Conservation (phyloP, 2,113 vertebrate genomes). For the Lophius piscatorius region DNA sequence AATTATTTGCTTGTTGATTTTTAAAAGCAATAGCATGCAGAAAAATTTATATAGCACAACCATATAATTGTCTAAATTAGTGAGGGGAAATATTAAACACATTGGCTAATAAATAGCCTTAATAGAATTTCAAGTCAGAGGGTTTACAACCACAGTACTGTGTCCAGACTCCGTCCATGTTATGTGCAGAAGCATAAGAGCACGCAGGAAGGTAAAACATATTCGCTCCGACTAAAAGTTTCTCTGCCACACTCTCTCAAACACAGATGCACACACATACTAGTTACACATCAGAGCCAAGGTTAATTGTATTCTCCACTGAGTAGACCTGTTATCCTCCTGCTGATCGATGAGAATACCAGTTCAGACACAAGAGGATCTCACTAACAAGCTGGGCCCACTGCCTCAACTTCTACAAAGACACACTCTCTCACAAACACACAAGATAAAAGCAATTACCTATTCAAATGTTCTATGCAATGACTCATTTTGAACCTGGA, state of each 20-base stretch:
- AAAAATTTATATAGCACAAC: constrained; percentile 93
- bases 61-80: constrained; percentile 77
- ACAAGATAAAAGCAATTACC: constrained; percentile 83
- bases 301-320: constrained; percentile 50
- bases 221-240: too few species aligned
- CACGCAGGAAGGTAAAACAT: constrained; percentile 64
- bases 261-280: constrained; percentile 13
- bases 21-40: constrained; percentile 98
- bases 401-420: constrained; percentile 62
- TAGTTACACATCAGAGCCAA: constrained; percentile 58
- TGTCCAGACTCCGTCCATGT: constrained; percentile 59
- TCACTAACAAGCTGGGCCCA: constrained; percentile 69
- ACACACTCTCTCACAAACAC: constrained; percentile 38
- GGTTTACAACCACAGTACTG: constrained; percentile 72
- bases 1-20: constrained; percentile 80
- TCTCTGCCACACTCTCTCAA: constrained; percentile 18
- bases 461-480: constrained; percentile 99
- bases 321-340: constrained; percentile 53
- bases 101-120: constrained; percentile 76
- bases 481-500: constrained; percentile 90
- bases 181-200: constrained; percentile 58
- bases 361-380: constrained; percentile 48
- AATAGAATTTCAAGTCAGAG: constrained; percentile 66
- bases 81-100: constrained; percentile 81
- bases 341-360: constrained; percentile 54